A percentile compares a stretch with the other conserved stretches of the same genome.
phyloP scores from a whole-genome alignment of 53 echinoderm and acorn worm genomes.

The Antedon mediterranea region DNA sequence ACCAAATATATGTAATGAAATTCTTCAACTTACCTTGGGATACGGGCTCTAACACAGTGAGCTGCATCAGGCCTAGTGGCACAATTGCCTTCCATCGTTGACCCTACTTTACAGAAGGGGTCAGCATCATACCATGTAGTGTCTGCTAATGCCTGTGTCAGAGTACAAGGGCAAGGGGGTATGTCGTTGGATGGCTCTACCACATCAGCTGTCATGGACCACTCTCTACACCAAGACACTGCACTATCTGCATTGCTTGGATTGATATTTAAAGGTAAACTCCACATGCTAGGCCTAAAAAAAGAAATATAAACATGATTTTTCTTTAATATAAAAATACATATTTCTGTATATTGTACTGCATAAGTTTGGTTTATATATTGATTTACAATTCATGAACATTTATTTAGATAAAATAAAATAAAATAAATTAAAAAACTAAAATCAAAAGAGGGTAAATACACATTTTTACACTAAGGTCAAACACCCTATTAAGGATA shows the following conservation, averaged over 20 bases:
- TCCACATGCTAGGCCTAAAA: conserved; percentile 49
- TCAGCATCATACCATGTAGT: conserved; percentile 37
- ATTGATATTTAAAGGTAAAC: conserved; percentile 67
- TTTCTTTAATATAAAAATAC: no score
- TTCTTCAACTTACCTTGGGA: conserved; percentile 46
- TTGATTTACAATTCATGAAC: no score
- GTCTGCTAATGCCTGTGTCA: conserved; percentile 55
- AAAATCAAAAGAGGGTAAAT: no score
- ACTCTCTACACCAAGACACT: conserved; percentile 32
- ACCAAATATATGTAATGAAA: no score
- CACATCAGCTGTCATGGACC: conserved; percentile 23
- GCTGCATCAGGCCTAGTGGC: conserved; percentile 22
- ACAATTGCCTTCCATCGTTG: conserved; percentile 16
- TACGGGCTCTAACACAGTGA: conserved; percentile 61
- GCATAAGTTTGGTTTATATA: no score
- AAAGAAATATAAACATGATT: neutral
- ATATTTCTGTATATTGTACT: no score
- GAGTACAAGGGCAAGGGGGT: conserved; percentile 51
- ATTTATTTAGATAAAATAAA: no score
- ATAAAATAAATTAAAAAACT: no score
- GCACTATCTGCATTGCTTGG: conserved; percentile 2
- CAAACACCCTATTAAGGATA: no score
- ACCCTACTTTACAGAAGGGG: conserved; percentile 35
- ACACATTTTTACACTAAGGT: no score
- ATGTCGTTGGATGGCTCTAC: conserved; percentile 23